These are phyloP conservation scores for Elegia similella DNA, from an alignment of 2,888 invertebrate genomes.

Conservation along the genomic window DNA sequence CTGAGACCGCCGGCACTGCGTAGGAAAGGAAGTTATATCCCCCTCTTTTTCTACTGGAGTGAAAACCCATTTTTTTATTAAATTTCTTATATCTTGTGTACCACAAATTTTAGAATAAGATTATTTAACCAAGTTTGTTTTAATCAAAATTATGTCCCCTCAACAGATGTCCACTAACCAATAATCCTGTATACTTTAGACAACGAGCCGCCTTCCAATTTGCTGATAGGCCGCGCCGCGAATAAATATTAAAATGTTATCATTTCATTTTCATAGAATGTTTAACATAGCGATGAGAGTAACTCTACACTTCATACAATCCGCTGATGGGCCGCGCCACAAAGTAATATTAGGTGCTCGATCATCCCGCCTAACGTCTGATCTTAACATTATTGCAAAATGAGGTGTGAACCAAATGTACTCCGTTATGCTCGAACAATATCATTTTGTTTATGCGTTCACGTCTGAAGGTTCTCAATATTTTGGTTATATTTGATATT, in stretches of 20 bases:
- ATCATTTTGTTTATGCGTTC: not conserved
- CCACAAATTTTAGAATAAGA: too few relatives aligned
- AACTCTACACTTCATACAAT: not conserved
- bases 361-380: not conserved
- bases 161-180: too few relatives aligned
- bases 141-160: too few relatives aligned
- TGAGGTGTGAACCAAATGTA: slow-evolving; percentile 1
- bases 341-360: slow-evolving; percentile 14
- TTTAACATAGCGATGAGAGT: too few relatives aligned
- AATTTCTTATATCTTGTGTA: too few relatives aligned
- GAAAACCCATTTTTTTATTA: too few relatives aligned
- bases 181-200: too few relatives aligned
- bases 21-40: too few relatives aligned
- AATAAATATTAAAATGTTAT: slow-evolving; percentile 11
- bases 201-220: not conserved
- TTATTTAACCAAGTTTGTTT: too few relatives aligned
- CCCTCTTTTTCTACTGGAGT: too few relatives aligned
- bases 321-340: not conserved
- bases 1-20: too few relatives aligned
- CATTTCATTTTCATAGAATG: too few relatives aligned
- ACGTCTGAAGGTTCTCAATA: not conserved
- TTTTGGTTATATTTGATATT: not conserved
- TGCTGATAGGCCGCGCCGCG: not conserved
- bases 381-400: not conserved
- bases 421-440: not conserved